Evolutionary conservation across 2,888 invertebrate species (phyloP).

Genomic region (Lepas anatifera): DNA sequence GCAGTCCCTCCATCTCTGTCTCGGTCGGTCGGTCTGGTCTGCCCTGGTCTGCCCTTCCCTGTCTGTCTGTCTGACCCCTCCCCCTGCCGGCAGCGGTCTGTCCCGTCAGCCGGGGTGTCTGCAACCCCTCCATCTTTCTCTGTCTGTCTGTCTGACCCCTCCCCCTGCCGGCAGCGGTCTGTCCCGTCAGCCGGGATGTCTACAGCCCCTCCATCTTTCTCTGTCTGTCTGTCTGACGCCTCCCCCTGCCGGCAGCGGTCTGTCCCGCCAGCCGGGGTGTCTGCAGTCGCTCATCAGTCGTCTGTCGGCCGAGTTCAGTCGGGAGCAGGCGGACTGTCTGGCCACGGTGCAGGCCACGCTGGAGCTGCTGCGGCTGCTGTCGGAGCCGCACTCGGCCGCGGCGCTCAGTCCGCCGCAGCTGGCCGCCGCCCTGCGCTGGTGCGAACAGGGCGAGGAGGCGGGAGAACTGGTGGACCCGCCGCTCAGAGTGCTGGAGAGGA

Average conservation of each 20-base stretch:
- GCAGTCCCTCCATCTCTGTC: no score
- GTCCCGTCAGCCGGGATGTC: no score
- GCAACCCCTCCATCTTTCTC: no score
- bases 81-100: no score
- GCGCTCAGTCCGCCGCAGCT: conserved; percentile 1
- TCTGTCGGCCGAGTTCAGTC: not conserved
- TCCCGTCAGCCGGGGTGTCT: no score
- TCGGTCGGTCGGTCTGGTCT: no score
- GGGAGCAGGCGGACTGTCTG: not conserved
- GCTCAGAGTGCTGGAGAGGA: not conserved
- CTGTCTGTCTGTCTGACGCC: no score
- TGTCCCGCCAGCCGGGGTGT: not conserved
- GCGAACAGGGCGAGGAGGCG: conserved; percentile 8
- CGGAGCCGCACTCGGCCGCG: conserved; percentile 5
- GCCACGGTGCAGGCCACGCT: conserved; percentile 4
- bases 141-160: no score
- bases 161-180: no score
- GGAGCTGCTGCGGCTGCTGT: not conserved
- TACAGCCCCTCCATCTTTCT: no score
- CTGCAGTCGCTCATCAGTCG: conserved; percentile 3
- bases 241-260: not conserved
- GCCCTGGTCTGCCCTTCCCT: no score
- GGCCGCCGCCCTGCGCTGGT: conserved; percentile 6
- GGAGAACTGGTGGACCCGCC: conserved; percentile 6
- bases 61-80: no score